These are phyloP conservation scores for Urocyon cinereoargenteus DNA, from an alignment of 2,797 vertebrate genomes.

Conservation along the genomic window DNA sequence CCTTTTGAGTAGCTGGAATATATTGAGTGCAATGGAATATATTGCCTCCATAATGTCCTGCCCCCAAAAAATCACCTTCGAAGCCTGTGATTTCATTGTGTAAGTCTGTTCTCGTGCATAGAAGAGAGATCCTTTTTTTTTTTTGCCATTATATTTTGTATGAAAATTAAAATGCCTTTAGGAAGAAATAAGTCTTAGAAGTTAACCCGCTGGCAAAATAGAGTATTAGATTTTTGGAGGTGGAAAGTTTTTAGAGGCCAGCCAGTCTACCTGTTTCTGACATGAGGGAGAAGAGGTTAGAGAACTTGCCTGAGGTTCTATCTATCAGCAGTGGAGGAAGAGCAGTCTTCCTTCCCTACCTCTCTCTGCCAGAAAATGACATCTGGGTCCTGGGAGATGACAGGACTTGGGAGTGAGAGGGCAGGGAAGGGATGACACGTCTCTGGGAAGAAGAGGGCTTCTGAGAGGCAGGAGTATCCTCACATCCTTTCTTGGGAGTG, in stretches of 20 bases:
- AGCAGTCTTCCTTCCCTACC: not conserved
- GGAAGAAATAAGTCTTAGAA: slow-evolving; percentile 51
- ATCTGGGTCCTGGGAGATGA: not conserved
- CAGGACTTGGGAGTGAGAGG: not conserved
- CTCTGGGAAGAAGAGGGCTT: not conserved
- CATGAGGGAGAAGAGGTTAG: not conserved
- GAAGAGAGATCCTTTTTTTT: not conserved
- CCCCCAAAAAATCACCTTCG: not conserved
- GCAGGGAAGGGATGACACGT: not conserved
- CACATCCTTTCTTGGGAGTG: not conserved
- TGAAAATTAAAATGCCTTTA: slow-evolving; percentile 41
- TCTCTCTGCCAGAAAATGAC: not conserved
- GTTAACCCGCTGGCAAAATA: slow-evolving; percentile 29
- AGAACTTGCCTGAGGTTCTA: not conserved
- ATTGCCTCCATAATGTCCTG: not conserved
- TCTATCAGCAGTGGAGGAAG: not conserved
- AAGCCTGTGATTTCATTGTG: slow-evolving; percentile 16
- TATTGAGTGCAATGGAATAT: too few relatives aligned
- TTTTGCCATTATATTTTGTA: not conserved
- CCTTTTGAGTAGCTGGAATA: not conserved
- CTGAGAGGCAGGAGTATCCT: not conserved
- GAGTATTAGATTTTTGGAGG: not conserved
- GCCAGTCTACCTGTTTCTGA: not conserved
- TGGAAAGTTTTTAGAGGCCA: not conserved
- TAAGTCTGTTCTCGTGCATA: not conserved